Conservation (phyloP, 2,797 vertebrate genomes). For the Crenuchus spilurus region DNA sequence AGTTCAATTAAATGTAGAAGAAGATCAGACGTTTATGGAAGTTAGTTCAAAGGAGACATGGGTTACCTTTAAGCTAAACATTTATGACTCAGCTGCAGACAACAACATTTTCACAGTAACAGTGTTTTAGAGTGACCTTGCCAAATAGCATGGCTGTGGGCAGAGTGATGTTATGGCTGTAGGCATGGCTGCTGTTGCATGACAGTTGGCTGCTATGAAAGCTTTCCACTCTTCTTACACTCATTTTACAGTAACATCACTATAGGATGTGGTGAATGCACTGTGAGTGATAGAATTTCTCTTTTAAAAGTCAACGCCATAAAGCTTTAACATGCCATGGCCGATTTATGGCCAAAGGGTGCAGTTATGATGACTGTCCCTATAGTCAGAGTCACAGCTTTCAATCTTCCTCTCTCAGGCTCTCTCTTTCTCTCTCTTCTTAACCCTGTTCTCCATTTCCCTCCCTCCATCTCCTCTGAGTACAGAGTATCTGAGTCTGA, state of each 20-base stretch:
- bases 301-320: conserved; percentile 78
- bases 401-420: conserved; percentile 1
- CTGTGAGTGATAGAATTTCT: conserved; percentile 67
- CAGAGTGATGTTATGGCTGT: background rate
- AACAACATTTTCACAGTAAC: background rate
- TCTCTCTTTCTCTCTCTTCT: background rate
- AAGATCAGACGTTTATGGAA: no score
- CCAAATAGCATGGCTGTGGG: background rate
- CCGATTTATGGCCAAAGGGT: conserved; percentile 65
- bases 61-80: background rate
- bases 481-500: background rate
- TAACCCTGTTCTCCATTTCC: background rate
- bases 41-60: background rate
- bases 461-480: background rate
- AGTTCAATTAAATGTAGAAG: no score
- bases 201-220: background rate
- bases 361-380: conserved; percentile 68
- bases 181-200: background rate
- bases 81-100: background rate
- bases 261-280: conserved; percentile 69
- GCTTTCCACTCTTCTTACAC: background rate
- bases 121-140: background rate
- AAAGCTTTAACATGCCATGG: conserved; percentile 57
- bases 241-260: conserved; percentile 47
- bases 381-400: conserved; percentile 44